Base-by-base conservation (phyloP, 2,888 invertebrate genomes). In the Melinaea marsaeus region DNA sequence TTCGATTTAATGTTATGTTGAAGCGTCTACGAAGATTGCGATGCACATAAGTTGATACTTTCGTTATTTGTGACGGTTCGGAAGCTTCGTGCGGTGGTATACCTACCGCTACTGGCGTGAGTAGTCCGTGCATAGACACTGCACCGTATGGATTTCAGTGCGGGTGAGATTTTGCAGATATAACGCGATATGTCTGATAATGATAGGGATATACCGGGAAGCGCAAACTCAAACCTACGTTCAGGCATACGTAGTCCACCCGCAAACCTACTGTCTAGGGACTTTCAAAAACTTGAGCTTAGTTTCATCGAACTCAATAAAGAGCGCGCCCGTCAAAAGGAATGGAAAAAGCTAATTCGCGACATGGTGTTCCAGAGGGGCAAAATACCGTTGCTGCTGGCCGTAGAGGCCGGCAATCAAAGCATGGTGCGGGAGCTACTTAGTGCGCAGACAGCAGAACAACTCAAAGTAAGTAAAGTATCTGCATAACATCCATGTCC, bases 351-450 rank as follows among this genome's bases (percentile, higher is more conserved):
- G 83, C 75, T 92, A 92, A 92, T 92, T 78, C 88, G 90, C 81
- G 91, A 92, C 85, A 84, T 91, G 88, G 86, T 91, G 82, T 93
- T 93, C 75, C 92, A 98, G 98, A 95, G 95, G 87, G 98, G 98
- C 71, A 97, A 96, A 91, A 95, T 98, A 78, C 98, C 99, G 74
- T 91, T 99, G 79, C 94, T 98, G 80, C 92, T 97, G 84, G 98
- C 99, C 62, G 96, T 98, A 75, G 98, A 98, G 88, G 96, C 96
- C 37, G 98, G 98, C 61, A 99, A 98, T 91, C 95, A 97, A 88
- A 96, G 97, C 71, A 98, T 98, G 94, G 97, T 97, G 81, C 94
- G 97, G 72, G 98, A 99, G 87, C 93, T 99, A 61, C 92, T 99
- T 71, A 94, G 95, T 76, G 94, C 95, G 75, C 95, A 96, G 88